These are phyloP conservation scores for Anodontia alba DNA, from an alignment of 2,888 invertebrate genomes.

Conservation along the genomic window DNA sequence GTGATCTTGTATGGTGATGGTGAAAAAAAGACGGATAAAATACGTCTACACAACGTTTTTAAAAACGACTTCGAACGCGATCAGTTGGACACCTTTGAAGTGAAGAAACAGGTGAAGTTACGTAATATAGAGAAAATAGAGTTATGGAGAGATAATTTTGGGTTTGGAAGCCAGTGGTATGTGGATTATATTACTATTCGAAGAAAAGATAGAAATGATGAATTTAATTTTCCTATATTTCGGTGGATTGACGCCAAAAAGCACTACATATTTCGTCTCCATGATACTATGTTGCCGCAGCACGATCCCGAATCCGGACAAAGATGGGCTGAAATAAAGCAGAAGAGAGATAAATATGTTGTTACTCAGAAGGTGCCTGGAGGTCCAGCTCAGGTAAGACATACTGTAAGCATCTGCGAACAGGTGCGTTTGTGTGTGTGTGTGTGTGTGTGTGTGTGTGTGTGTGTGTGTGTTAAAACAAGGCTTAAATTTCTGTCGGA, in stretches of 20 bases:
- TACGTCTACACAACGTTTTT: constrained; percentile 83
- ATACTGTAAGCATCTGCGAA: too few relatives aligned
- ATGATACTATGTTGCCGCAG: constrained; percentile 85
- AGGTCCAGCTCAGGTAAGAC: too few relatives aligned
- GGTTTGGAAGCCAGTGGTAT: constrained; percentile 84
- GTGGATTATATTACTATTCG: constrained; percentile 81
- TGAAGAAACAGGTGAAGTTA: constrained; percentile 64
- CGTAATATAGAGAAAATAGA: constrained; percentile 78
- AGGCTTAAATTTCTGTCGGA: too few relatives aligned
- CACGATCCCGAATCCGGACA: constrained; percentile 81
- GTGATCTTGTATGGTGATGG: constrained; percentile 84
- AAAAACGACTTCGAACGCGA: constrained; percentile 81
- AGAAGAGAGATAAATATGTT: too few relatives aligned
- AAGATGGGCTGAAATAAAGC: too few relatives aligned
- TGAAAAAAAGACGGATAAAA: constrained; percentile 78
- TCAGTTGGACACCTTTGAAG: constrained; percentile 70
- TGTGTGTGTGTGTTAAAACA: too few relatives aligned
- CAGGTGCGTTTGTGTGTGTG: too few relatives aligned
- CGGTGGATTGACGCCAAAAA: constrained; percentile 84
- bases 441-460: too few relatives aligned
- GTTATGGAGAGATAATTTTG: constrained; percentile 83
- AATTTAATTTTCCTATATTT: constrained; percentile 84
- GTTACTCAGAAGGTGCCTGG: too few relatives aligned
- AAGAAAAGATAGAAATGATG: constrained; percentile 72
- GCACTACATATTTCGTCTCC: constrained; percentile 83